Percentiles rank a stretch among this genome's conserved stretches.
Conservation (phyloP, 2,888 invertebrate species). For the Diarsia rubi region DNA sequence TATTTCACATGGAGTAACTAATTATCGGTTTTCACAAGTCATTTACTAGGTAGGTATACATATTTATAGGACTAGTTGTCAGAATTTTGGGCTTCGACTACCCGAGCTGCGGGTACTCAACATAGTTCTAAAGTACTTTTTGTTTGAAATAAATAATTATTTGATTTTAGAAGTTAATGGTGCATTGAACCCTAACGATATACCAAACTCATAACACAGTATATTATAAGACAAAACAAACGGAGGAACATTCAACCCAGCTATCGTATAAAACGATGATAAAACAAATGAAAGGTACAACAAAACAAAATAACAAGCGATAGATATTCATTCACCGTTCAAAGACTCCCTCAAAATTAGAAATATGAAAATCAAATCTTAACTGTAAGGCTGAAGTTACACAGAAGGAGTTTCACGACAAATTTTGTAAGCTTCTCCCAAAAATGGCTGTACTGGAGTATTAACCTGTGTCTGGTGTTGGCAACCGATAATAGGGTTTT, state of each 20-base stretch:
- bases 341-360: constrained; percentile 14
- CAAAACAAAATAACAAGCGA: constrained; percentile 18
- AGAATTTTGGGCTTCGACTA: background rate
- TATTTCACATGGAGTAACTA: background rate
- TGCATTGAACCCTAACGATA: background rate
- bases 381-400: constrained; percentile 1
- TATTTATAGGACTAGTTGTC: background rate
- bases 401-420: background rate
- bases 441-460: background rate
- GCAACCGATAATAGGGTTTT: no score
- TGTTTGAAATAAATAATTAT: no score
- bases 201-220: background rate
- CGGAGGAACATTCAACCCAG: background rate
- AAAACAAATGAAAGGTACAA: constrained; percentile 1
- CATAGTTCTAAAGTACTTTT: no score
- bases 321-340: constrained; percentile 27
- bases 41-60: background rate
- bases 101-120: background rate
- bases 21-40: background rate
- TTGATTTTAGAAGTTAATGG: background rate
- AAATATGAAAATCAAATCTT: constrained; percentile 19
- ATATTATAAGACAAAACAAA: background rate
- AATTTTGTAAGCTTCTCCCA: background rate
- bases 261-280: background rate
- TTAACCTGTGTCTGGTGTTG: background rate